Base-by-base conservation (phyloP, 2,797 vertebrate genomes). In the Muscicapa striata region DNA sequence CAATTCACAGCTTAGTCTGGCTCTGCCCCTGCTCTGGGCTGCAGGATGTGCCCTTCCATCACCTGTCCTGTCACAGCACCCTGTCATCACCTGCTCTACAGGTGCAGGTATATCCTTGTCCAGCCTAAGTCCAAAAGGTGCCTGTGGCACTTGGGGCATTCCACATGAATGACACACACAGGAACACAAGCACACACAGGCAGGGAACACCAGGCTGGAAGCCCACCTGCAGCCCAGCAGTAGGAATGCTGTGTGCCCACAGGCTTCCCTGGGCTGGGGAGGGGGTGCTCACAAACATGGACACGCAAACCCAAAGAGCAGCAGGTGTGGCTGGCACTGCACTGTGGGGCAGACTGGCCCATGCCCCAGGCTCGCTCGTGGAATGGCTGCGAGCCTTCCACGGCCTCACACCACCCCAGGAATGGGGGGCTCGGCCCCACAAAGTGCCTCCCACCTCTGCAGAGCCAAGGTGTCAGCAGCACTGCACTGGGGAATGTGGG, bases 191-290 rank as follows among this genome's bases (percentile, higher is more conserved):
- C 9, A 61, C 62, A 29, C 1, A 0, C 0, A 2, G 29, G 46
- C 64, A 40, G 45, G 15, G 23, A 57, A n/a, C 30, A 13, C 40
- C 32, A 9, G 32, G 48, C 68, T 20, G 3, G 16, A n/a, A 75
- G 59, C 30, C 36, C 62, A 54, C 48, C 15, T 9, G 8, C 18
- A 41, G 64, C 55, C 46, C 46, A 30, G 36, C 40, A 32, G 32
- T 2, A 22, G 26, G 43, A 34, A 46, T 43, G 46, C 30, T 0
- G 0, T 17, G 29, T 24, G 23, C 36, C 57, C 4, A 0, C 1
- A 14, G 34, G 23, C 32, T 48, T 13, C 0, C 0, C 23, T 12
- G 52, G n/a, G 43, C 38, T 24, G 23, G 32, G 38, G 16, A 30
- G 5, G 10, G 26, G 17, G 1, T 13, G 34, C 27, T 55, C 8